phyloP scores from a whole-genome alignment of 2,888 invertebrate species.

The Sabellastarte sp. region DNA sequence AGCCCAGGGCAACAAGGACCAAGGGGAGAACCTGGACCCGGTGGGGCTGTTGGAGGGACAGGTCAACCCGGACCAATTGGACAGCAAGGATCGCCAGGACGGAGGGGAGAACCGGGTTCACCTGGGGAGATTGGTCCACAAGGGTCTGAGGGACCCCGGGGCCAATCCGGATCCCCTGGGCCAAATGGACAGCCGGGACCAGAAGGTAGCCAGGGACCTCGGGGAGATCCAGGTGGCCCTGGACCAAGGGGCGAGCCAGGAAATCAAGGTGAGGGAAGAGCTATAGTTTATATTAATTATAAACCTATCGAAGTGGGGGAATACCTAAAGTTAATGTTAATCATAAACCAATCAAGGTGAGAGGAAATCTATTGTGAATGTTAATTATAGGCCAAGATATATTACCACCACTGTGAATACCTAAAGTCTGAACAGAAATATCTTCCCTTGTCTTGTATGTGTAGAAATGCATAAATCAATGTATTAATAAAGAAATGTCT shows the following conservation, averaged over 20 bases:
- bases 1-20: constrained; percentile 11
- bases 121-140: constrained; percentile 8
- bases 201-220: constrained; percentile 19
- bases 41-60: constrained; percentile 1
- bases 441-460: too few species aligned
- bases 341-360: too few species aligned
- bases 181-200: constrained; percentile 13
- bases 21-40: constrained; percentile 12
- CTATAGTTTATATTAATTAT: too few species aligned
- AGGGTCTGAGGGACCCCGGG: constrained; percentile 23
- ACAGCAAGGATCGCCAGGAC: constrained; percentile 4
- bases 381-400: too few species aligned
- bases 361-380: too few species aligned
- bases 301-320: too few species aligned
- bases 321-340: too few species aligned
- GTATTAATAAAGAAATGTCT: too few species aligned
- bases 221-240: constrained; percentile 20
- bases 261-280: too few species aligned
- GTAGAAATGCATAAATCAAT: too few species aligned
- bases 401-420: too few species aligned
- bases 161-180: constrained; percentile 17
- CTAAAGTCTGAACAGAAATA: too few species aligned
- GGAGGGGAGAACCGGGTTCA: constrained; percentile 9
- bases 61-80: constrained; percentile 3
- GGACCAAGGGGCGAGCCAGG: constrained; percentile 25